These are phyloP conservation scores for Odontamblyopus lacepedii DNA, from an alignment of 2,797 vertebrate genomes.

Conservation along the genomic window DNA sequence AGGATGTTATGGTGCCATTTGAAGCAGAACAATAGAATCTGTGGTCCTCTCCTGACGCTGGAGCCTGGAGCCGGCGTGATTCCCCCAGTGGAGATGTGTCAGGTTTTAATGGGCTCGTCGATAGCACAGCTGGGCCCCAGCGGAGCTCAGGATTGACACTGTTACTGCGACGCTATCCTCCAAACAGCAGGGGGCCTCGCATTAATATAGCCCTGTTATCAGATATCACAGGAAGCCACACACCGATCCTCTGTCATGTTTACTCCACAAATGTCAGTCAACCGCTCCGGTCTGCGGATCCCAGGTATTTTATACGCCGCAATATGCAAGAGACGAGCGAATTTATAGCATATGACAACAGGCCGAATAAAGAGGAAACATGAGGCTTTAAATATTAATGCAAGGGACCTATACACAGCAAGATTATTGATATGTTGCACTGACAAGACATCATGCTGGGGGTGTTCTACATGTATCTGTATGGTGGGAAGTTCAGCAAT, in stretches of 20 bases:
- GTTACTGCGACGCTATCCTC: conserved; percentile 65
- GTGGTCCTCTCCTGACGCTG: conserved; percentile 55
- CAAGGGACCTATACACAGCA: too few relatives aligned
- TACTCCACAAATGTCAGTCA: not conserved
- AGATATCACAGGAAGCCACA: conserved; percentile 14
- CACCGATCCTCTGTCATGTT: conserved; percentile 2
- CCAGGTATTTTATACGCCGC: too few relatives aligned
- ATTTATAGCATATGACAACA: too few relatives aligned
- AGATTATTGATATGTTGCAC: too few relatives aligned
- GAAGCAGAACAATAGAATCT: conserved; percentile 40
- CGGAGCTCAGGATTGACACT: conserved; percentile 63
- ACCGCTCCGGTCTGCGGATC: too few relatives aligned
- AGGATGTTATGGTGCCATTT: not conserved
- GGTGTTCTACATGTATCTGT: too few relatives aligned
- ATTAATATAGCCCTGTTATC: conserved; percentile 51
- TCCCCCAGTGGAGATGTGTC: conserved; percentile 71
- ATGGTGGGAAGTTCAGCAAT: too few relatives aligned
- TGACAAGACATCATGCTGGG: too few relatives aligned
- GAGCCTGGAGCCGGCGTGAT: conserved; percentile 60
- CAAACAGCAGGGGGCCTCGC: conserved; percentile 49
- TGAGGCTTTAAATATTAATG: too few relatives aligned
- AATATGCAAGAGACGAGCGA: too few relatives aligned
- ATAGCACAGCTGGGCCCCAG: conserved; percentile 65
- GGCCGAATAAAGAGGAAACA: too few relatives aligned
- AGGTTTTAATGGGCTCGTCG: conserved; percentile 70